phyloP scores from a whole-genome alignment of 2,113 vertebrate species.

The Coracopsis vasa region DNA sequence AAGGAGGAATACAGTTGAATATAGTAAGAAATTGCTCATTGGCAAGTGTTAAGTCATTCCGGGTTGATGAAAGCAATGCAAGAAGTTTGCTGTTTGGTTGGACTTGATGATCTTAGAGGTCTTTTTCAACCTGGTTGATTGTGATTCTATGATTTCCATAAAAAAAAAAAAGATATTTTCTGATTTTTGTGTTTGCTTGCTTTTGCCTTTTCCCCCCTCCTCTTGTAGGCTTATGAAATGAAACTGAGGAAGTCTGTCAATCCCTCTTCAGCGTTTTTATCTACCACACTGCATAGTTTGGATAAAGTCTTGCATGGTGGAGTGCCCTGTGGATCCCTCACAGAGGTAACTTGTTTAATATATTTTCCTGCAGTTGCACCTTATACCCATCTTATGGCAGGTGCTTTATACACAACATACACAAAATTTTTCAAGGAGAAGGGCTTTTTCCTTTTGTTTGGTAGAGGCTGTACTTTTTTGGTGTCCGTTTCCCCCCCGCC shows the following conservation, averaged over 20 bases:
- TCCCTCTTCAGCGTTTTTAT: slow-evolving; percentile 64
- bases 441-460: background rate
- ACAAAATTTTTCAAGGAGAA: background rate
- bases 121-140: background rate
- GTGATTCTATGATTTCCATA: background rate
- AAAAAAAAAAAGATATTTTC: background rate
- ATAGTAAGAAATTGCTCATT: background rate
- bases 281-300: slow-evolving; percentile 73
- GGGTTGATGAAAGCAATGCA: background rate
- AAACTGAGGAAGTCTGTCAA: slow-evolving; percentile 55
- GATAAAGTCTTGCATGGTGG: slow-evolving; percentile 79
- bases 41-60: background rate
- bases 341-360: slow-evolving; percentile 74
- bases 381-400: background rate
- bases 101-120: background rate
- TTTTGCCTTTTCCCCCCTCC: background rate
- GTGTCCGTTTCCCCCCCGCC: background rate
- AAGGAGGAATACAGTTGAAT: background rate
- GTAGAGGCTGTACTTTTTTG: background rate
- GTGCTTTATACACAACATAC: background rate
- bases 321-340: slow-evolving; percentile 80
- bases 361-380: background rate
- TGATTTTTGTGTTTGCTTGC: background rate
- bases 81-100: background rate
- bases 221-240: slow-evolving; percentile 75